Conservation (phyloP, 2,888 invertebrate genomes). For the Drosophila birchii region DNA sequence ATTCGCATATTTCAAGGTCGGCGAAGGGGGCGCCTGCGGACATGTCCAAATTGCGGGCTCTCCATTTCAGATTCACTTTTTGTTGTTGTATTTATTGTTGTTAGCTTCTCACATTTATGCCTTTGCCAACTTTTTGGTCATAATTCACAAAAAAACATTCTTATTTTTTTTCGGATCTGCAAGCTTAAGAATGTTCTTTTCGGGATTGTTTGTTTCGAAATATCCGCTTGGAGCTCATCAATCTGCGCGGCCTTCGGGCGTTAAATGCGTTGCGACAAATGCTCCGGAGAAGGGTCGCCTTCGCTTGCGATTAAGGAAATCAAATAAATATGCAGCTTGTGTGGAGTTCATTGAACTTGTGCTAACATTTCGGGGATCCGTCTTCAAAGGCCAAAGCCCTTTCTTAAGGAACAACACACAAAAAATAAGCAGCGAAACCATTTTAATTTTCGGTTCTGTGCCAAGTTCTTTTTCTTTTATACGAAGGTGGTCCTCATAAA, state of each 20-base stretch:
- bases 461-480: conserved; percentile 24
- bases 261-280: conserved; percentile 79
- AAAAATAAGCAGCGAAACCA: conserved; percentile 48
- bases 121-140: conserved; percentile 41
- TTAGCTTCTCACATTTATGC: conserved; percentile 29
- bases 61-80: conserved; percentile 82
- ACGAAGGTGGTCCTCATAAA: conserved; percentile 77
- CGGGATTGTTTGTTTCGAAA: conserved; percentile 55
- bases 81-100: conserved; percentile 48
- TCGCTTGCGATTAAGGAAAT: conserved; percentile 68
- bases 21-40: conserved; percentile 60
- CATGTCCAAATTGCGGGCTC: conserved; percentile 61
- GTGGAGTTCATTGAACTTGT: conserved; percentile 67
- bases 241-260: conserved; percentile 79
- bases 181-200: conserved; percentile 51
- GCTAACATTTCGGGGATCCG: conserved; percentile 63
- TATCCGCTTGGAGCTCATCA: conserved; percentile 71
- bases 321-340: conserved; percentile 72
- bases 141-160: conserved; percentile 67
- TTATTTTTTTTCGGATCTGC: conserved; percentile 36
- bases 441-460: conserved; percentile 64
- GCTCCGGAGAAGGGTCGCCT: conserved; percentile 40
- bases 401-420: conserved; percentile 8
- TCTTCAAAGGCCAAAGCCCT: conserved; percentile 61
- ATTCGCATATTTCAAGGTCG: conserved; percentile 82